A percentile compares a stretch with the other conserved stretches of the same genome.
Evolutionary conservation across 2,888 invertebrate genomes (phyloP).

Genomic region (Orthosia cruda): DNA sequence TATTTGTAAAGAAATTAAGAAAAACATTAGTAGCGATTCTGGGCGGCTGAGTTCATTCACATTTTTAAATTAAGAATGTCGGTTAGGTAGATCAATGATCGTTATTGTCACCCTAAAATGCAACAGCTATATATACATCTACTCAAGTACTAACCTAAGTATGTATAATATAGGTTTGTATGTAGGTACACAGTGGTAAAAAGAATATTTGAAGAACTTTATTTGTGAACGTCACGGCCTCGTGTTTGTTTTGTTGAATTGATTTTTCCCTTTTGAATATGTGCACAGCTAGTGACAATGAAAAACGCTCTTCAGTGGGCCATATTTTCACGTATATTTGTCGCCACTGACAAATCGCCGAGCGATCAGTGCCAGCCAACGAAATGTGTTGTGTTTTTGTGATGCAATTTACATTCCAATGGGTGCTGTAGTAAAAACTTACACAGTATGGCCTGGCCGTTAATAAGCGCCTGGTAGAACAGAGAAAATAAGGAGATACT

Average conservation of each 20-base stretch:
- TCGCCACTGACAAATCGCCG: constrained; percentile 60
- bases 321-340: constrained; percentile 60
- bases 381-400: constrained; percentile 55
- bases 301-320: constrained; percentile 49
- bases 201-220: constrained; percentile 29
- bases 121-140: neutral
- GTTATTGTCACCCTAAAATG: neutral
- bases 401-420: constrained; percentile 59
- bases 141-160: neutral
- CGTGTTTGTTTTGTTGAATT: constrained; percentile 43
- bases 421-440: constrained; percentile 46
- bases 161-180: neutral
- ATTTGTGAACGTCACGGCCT: constrained; percentile 15
- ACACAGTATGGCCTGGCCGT: constrained; percentile 8
- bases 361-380: constrained; percentile 63
- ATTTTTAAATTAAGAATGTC: neutral
- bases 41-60: too few species aligned
- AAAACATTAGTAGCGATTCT: too few species aligned
- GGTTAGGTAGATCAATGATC: neutral
- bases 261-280: constrained; percentile 63
- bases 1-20: too few species aligned
- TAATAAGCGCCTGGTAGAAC: constrained; percentile 26
- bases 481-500: constrained; percentile 33
- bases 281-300: constrained; percentile 59
- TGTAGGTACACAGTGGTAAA: constrained; percentile 5